These are phyloP conservation scores for Halesus radiatus DNA, from an alignment of 1,140 invertebrate genomes.

Conservation along the genomic window DNA sequence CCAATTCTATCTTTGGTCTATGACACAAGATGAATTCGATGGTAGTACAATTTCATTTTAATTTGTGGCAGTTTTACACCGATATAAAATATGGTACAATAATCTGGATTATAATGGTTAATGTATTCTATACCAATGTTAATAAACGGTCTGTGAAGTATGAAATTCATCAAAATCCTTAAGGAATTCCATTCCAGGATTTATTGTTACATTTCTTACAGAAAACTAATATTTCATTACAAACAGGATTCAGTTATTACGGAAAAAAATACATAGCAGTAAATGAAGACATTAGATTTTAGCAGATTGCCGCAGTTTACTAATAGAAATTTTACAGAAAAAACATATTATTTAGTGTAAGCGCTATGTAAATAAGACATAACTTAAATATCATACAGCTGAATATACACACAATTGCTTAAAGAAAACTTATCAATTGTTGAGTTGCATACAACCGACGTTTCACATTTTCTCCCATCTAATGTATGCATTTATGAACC, in stretches of 20 bases:
- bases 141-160: neutral
- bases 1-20: too few species aligned
- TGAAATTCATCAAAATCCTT: neutral
- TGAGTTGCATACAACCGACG: too few species aligned
- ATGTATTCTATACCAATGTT: neutral
- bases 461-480: neutral
- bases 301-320: neutral
- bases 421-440: too few species aligned
- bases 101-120: too few species aligned
- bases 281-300: constrained; percentile 11
- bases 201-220: neutral
- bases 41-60: too few species aligned
- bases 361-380: neutral
- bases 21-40: too few species aligned
- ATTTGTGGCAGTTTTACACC: too few species aligned
- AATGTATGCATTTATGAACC: neutral
- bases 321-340: neutral
- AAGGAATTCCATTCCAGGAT: neutral
- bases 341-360: neutral
- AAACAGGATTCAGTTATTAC: constrained; percentile 11
- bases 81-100: too few species aligned
- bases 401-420: neutral
- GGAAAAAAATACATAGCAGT: constrained; percentile 27
- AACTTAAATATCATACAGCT: neutral
- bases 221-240: constrained; percentile 8